Conservation (phyloP, 2,797 vertebrate species). For the Alcedo atthis region DNA sequence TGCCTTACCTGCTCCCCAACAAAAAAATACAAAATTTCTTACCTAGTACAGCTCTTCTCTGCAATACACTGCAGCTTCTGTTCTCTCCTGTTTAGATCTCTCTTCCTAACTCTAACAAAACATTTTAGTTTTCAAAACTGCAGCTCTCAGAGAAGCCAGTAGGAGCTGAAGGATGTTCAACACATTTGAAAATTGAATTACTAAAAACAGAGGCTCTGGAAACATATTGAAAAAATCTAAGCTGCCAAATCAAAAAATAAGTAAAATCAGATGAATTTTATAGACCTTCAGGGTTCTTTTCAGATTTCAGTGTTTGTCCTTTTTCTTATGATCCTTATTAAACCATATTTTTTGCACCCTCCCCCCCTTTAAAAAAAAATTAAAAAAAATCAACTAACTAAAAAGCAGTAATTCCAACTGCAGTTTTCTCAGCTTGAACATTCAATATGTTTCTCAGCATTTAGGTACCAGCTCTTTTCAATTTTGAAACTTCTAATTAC, state of each 20-base stretch:
- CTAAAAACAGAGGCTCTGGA: neutral
- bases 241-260: conserved; percentile 26
- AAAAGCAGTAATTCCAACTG: neutral
- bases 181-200: neutral
- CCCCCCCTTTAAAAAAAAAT: neutral
- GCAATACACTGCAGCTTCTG: neutral
- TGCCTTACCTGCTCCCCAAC: neutral
- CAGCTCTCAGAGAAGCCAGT: neutral
- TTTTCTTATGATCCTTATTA: neutral
- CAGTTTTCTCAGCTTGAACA: neutral
- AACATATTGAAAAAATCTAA: conserved; percentile 5
- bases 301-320: neutral
- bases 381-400: neutral
- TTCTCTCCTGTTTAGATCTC: neutral
- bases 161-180: neutral
- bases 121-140: neutral
- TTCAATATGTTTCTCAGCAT: neutral
- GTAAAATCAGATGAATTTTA: conserved; percentile 3
- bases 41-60: neutral
- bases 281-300: neutral
- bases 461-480: conserved; percentile 9
- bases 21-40: neutral
- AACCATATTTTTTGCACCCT: neutral
- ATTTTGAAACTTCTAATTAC: neutral
- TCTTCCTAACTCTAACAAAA: neutral